Percentiles rank a stretch among this genome's conserved stretches.
These are phyloP conservation scores for Atopsyche davidsoni DNA, from an alignment of 1,140 invertebrate genomes.

Conservation along the genomic window DNA sequence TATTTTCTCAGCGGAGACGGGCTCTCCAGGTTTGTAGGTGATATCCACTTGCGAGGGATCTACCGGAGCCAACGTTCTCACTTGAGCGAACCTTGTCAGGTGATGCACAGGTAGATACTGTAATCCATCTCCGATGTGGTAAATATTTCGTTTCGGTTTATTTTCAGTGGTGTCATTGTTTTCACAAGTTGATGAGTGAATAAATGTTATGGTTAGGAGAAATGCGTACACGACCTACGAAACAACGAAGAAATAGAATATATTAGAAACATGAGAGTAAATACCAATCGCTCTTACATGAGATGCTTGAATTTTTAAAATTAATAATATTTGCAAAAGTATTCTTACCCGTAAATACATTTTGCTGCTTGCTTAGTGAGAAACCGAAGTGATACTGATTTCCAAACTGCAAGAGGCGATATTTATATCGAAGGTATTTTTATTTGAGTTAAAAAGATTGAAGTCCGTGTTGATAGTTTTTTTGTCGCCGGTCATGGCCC, in stretches of 20 bases:
- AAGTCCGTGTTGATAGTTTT: slow-evolving; percentile 15
- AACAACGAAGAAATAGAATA: too few relatives aligned
- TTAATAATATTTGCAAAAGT: too few relatives aligned
- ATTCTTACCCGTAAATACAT: slow-evolving; percentile 25
- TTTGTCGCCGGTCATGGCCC: slow-evolving; percentile 17
- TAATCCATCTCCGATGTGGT: slow-evolving; percentile 18
- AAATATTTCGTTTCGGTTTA: slow-evolving; percentile 23
- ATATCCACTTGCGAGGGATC: slow-evolving; percentile 19
- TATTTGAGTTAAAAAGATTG: slow-evolving; percentile 19
- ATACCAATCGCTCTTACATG: too few relatives aligned
- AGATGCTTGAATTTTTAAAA: too few relatives aligned
- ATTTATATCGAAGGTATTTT: slow-evolving; percentile 27
- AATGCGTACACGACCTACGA: too few relatives aligned
- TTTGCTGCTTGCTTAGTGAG: slow-evolving; percentile 11
- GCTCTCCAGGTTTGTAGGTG: slow-evolving; percentile 16
- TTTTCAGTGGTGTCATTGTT: slow-evolving; percentile 16
- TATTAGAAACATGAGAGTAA: too few relatives aligned
- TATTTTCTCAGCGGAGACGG: neutral
- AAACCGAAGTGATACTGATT: slow-evolving; percentile 24
- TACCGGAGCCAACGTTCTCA: slow-evolving; percentile 7
- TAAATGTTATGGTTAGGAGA: neutral
- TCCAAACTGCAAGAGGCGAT: slow-evolving; percentile 17
- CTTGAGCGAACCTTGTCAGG: slow-evolving; percentile 12
- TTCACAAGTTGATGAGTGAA: slow-evolving; percentile 9
- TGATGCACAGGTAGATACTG: slow-evolving; percentile 23